Conservation (phyloP, 2,888 invertebrate species). For the Xestia ashworthii region DNA sequence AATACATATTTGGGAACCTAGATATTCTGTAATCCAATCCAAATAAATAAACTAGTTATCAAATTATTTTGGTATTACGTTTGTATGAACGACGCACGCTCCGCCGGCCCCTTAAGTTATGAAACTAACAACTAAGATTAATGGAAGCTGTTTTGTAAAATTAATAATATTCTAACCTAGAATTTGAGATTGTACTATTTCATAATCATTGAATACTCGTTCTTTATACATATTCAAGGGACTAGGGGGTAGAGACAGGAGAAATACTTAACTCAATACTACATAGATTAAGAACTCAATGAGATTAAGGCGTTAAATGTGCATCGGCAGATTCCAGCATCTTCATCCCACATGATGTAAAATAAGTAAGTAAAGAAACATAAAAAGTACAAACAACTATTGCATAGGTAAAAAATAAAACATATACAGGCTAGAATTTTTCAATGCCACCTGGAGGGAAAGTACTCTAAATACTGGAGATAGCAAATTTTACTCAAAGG, state of each 20-base stretch:
- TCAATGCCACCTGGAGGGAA: too few relatives aligned
- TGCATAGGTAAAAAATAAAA: not conserved
- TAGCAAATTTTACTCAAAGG: too few relatives aligned
- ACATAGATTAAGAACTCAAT: not conserved
- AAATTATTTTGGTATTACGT: too few relatives aligned
- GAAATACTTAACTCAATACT: not conserved
- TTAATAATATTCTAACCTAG: slow-evolving; percentile 79
- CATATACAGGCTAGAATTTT: not conserved
- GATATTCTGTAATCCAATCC: too few relatives aligned
- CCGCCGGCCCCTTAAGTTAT: too few relatives aligned
- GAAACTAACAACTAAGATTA: slow-evolving; percentile 88
- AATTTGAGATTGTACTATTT: slow-evolving; percentile 60
- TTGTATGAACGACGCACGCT: too few relatives aligned
- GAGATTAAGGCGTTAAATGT: not conserved
- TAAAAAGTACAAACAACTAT: not conserved
- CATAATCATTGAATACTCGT: slow-evolving; percentile 47
- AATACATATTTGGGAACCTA: too few relatives aligned
- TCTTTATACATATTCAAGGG: slow-evolving; percentile 32
- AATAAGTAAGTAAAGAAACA: not conserved
- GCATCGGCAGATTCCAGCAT: too few relatives aligned
- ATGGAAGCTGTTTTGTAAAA: slow-evolving; percentile 83
- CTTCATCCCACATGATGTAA: not conserved
- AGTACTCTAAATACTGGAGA: too few relatives aligned
- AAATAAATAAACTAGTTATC: too few relatives aligned
- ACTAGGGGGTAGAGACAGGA: not conserved